phyloP scores from a whole-genome alignment of 2,888 invertebrate species.

The Sepioteuthis lessoniana region DNA sequence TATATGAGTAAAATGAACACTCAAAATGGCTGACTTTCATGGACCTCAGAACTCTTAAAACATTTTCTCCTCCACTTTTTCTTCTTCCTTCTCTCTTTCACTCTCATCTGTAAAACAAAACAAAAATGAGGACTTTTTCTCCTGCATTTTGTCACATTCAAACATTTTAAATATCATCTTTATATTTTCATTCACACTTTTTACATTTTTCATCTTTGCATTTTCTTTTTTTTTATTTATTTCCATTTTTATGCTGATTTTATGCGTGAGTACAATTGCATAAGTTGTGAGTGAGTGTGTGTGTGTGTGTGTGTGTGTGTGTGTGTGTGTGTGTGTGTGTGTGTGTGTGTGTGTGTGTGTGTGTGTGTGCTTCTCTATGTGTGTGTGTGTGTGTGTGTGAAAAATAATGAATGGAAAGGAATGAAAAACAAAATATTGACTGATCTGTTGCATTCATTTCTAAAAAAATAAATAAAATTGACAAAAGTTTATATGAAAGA shows the following conservation, averaged over 20 bases:
- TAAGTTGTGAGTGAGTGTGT: no score
- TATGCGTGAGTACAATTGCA: neutral
- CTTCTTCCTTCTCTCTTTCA: neutral
- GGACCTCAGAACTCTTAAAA: neutral
- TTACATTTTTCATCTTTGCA: neutral
- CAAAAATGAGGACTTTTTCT: no score
- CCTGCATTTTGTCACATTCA: neutral
- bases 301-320: no score
- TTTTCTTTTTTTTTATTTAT: slow-evolving; percentile 5
- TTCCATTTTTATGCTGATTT: neutral
- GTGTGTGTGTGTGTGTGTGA: neutral
- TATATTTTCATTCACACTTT: neutral
- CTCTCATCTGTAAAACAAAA: neutral
- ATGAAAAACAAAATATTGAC: neutral
- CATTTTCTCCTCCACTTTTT: neutral
- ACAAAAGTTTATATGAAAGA: neutral
- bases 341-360: no score
- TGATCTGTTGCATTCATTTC: neutral
- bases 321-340: no score
- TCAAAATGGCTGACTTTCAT: neutral
- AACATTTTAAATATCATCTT: neutral
- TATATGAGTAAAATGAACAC: neutral
- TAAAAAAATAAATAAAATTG: neutral
- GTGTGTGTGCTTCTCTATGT: no score
- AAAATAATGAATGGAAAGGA: neutral